Evolutionary conservation across 2,113 vertebrate genomes (phyloP), one percentile per base, ranked within the genome.

Genomic region (Anser cygnoides): DNA sequence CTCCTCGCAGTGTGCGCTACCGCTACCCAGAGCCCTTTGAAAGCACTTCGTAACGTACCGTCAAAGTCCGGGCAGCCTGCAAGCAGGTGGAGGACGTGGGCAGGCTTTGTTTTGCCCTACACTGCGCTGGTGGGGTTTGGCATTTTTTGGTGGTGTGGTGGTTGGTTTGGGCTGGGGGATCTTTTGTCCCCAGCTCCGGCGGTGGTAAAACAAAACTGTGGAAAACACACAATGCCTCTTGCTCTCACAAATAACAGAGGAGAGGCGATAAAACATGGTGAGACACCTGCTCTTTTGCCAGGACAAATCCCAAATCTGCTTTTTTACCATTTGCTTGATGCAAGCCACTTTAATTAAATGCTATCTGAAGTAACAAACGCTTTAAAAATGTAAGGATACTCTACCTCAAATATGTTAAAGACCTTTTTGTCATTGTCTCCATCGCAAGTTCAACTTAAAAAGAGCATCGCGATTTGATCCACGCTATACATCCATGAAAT

Each of bases 401-500:
- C 43, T 35, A 8, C 43, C 21, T 4, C 4, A 3, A 39, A 72
- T 49, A 6, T 2, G 25, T 11, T 65, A 29, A 73, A 79, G 74
- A 37, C 62, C 39, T 67, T 90, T 87, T 59, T 35, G 55, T 57
- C 59, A 50, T 63, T 63, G 29, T 68, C 57, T 43, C 59, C 33
- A 6, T 5, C 16, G 25, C 29, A 84, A 94, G 71, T 72, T 55
- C 84, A 83, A 23, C 43, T 28, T 26, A 1, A 22, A 71, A 55
- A 4, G 28, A 57, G 33, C 0, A 1, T 14, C 4, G 0, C 14
- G 35, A 33, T 2, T 11, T 81, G 46, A 72, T 73, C 72, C 46
- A 15, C 0, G 1, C 33, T 41, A 8, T 5, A 11, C 66, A n/a
- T 7, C 49, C 17, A 2, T 0, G 33, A 63, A 2, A 5, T 3